Evolutionary conservation across 2,888 invertebrate species (phyloP).

Genomic region (Diplolepis rosae): DNA sequence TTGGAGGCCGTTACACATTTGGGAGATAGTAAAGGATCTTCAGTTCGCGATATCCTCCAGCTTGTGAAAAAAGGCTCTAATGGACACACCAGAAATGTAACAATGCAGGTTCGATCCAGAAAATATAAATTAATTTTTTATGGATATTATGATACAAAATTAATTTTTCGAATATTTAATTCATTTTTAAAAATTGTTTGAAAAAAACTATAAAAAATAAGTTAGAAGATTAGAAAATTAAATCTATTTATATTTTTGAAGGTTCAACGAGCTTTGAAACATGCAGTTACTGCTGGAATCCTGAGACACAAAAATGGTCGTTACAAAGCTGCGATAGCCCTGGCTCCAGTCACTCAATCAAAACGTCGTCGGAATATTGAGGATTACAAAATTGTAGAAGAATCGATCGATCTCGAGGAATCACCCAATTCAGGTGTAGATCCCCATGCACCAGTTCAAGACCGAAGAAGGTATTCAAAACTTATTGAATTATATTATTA

Average conservation of each 20-base stretch:
- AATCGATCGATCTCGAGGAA: conserved; percentile 20
- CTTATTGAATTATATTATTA: background rate
- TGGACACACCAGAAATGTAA: conserved; percentile 52
- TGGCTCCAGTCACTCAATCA: conserved; percentile 51
- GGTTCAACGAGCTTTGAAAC: conserved; percentile 62
- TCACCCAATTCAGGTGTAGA: conserved; percentile 2
- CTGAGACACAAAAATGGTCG: conserved; percentile 59
- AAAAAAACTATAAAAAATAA: background rate
- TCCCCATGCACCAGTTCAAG: conserved; percentile 1
- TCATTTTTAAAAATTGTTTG: background rate
- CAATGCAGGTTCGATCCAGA: conserved; percentile 55
- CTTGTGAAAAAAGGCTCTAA: conserved; percentile 52
- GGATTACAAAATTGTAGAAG: conserved; percentile 28
- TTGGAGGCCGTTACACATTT: conserved; percentile 59
- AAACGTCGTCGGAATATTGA: conserved; percentile 30
- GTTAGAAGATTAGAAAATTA: background rate
- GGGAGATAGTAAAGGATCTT: conserved; percentile 57
- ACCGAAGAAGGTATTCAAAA: conserved; percentile 10
- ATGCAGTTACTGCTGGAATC: conserved; percentile 61
- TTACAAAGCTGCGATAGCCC: conserved; percentile 56
- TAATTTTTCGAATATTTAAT: background rate
- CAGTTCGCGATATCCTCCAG: conserved; percentile 56
- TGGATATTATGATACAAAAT: background rate
- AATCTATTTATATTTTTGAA: conserved; percentile 31
- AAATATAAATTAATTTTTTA: background rate